These are phyloP conservation scores for Pungitius pungitius DNA, from an alignment of 2,113 vertebrate species.

Conservation along the genomic window DNA sequence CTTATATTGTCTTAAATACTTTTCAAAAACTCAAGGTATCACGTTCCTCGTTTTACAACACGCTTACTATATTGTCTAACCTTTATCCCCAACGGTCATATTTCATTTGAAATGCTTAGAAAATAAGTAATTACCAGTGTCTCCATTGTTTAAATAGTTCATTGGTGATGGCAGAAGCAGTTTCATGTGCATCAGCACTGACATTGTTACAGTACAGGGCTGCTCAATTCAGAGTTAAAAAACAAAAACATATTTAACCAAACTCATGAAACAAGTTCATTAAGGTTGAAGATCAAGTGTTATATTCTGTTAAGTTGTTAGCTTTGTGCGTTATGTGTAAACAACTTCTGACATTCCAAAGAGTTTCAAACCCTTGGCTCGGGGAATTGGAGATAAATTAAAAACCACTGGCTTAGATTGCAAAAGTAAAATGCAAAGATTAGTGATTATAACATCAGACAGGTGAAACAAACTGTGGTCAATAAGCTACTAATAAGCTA, in stretches of 20 bases:
- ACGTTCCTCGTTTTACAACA: background rate
- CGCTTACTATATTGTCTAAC: background rate
- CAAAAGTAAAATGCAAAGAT: slow-evolving; percentile 21
- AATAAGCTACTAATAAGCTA: background rate
- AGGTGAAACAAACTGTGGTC: slow-evolving; percentile 13
- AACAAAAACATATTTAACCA: background rate
- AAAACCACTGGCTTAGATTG: slow-evolving; percentile 31
- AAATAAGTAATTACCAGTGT: background rate
- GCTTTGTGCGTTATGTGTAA: slow-evolving; percentile 1
- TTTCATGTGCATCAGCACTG: background rate
- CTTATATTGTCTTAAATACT: background rate
- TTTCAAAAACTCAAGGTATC: background rate
- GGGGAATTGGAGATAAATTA: slow-evolving; percentile 15
- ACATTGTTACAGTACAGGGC: background rate
- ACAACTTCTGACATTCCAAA: background rate
- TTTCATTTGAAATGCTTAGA: background rate
- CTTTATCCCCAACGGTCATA: background rate
- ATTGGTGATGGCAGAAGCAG: background rate
- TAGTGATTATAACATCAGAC: slow-evolving; percentile 11
- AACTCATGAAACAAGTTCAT: too few species aligned
- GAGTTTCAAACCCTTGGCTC: slow-evolving; percentile 36
- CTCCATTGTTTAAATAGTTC: background rate
- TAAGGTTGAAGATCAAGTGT: background rate
- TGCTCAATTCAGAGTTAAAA: background rate
- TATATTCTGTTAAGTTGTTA: background rate